phyloP scores from a whole-genome alignment of 1,140 invertebrate species.

The Drosophila novamexicana region DNA sequence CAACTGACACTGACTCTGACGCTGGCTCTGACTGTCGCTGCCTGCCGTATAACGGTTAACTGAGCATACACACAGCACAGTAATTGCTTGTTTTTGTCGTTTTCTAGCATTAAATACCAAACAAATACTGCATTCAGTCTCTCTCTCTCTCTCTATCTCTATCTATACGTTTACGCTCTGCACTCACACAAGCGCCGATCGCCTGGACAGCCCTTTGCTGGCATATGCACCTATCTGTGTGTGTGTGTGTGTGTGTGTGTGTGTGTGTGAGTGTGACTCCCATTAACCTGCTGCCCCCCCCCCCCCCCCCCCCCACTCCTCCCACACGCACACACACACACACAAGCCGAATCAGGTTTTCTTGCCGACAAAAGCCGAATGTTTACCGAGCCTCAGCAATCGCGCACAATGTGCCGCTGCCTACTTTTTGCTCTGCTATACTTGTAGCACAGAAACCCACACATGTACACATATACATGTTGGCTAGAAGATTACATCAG shows the following conservation, averaged over 20 bases:
- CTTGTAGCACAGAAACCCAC: not conserved
- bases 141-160: slow-evolving; percentile 7
- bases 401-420: not conserved
- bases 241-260: not conserved
- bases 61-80: slow-evolving; percentile 11
- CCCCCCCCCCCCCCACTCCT: no score
- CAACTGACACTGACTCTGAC: slow-evolving; percentile 37
- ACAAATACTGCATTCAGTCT: slow-evolving; percentile 18
- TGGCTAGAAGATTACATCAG: slow-evolving; percentile 8
- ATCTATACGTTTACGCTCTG: slow-evolving; percentile 11
- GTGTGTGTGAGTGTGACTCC: not conserved
- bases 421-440: not conserved
- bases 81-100: slow-evolving; percentile 9
- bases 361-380: slow-evolving; percentile 13
- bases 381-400: slow-evolving; percentile 5
- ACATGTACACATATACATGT: not conserved
- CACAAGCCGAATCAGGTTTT: slow-evolving; percentile 37
- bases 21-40: slow-evolving; percentile 27
- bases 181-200: slow-evolving; percentile 27
- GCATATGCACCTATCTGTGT: not conserved
- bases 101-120: slow-evolving; percentile 32
- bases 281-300: not conserved
- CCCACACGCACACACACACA: no score
- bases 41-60: slow-evolving; percentile 48
- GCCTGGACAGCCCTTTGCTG: slow-evolving; percentile 37